Conservation (phyloP, 1,140 invertebrate genomes). For the Brachystomella parvula region DNA sequence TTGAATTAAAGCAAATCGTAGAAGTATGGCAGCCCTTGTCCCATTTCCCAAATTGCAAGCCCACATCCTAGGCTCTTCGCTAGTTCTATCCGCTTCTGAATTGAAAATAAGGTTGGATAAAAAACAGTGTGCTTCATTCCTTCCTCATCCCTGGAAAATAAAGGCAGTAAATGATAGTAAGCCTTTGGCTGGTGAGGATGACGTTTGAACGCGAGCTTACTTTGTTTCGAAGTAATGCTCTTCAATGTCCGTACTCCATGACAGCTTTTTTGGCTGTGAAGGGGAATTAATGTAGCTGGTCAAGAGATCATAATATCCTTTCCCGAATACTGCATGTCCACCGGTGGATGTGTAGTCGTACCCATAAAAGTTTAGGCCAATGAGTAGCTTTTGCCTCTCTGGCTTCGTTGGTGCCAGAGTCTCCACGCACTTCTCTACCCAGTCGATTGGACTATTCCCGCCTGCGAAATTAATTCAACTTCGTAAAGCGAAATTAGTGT, state of each 20-base stretch:
- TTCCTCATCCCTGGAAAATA: constrained; percentile 52
- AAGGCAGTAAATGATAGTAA: constrained; percentile 37
- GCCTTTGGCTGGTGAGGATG: not conserved
- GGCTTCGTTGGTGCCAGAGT: constrained; percentile 56
- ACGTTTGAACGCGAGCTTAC: constrained; percentile 48
- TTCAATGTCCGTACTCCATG: constrained; percentile 65
- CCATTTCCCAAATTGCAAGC: constrained; percentile 88
- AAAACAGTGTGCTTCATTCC: constrained; percentile 69
- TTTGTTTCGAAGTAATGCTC: constrained; percentile 82
- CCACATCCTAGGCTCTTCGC: constrained; percentile 70
- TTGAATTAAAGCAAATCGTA: constrained; percentile 78
- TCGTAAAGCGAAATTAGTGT: not conserved
- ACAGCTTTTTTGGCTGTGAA: too few species aligned
- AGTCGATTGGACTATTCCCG: constrained; percentile 77
- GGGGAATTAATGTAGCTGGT: constrained; percentile 55
- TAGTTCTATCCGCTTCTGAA: constrained; percentile 68
- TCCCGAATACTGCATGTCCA: constrained; percentile 66
- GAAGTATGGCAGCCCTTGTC: constrained; percentile 90
- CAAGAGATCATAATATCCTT: constrained; percentile 64
- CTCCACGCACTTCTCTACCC: constrained; percentile 71
- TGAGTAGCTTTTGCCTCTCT: constrained; percentile 65
- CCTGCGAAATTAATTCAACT: constrained; percentile 40
- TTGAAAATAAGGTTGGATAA: constrained; percentile 80
- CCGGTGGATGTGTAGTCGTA: constrained; percentile 71
- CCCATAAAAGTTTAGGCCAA: constrained; percentile 91